These are phyloP conservation scores for Amblyraja radiata DNA, from an alignment of 2,797 vertebrate genomes.

Conservation along the genomic window DNA sequence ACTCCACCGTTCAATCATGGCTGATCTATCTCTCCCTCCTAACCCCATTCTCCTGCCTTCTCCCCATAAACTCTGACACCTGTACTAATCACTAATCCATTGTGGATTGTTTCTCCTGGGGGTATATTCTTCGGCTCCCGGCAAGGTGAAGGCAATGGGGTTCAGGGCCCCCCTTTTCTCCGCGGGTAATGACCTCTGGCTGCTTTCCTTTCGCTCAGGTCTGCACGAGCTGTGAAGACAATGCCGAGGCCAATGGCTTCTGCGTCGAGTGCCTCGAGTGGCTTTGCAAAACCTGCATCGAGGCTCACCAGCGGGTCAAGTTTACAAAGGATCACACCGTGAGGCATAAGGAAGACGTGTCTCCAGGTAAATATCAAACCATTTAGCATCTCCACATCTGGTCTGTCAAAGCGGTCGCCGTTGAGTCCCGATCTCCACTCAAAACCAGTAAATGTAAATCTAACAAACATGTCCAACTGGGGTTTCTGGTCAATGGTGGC, in stretches of 20 bases:
- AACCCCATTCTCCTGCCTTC: too few relatives aligned
- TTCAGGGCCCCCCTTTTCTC: conserved; percentile 9
- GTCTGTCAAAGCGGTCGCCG: not conserved
- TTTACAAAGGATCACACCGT: conserved; percentile 97
- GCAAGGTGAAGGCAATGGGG: too few relatives aligned
- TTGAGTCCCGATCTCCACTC: not conserved
- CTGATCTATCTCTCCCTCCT: too few relatives aligned
- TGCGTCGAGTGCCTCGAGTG: conserved; percentile 96
- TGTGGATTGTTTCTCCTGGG: not conserved
- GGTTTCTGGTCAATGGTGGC: too few relatives aligned
- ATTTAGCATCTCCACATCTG: not conserved
- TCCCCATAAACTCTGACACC: too few relatives aligned
- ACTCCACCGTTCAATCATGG: too few relatives aligned
- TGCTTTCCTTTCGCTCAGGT: conserved; percentile 56
- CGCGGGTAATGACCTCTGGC: not conserved
- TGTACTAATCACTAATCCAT: not conserved
- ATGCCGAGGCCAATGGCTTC: conserved; percentile 91
- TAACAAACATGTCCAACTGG: too few relatives aligned
- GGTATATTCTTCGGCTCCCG: not conserved
- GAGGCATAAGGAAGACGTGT: conserved; percentile 91
- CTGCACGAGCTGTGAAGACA: conserved; percentile 96
- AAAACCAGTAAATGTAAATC: not conserved
- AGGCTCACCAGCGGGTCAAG: conserved; percentile 94
- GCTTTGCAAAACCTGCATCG: conserved; percentile 89
- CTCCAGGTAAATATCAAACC: conserved; percentile 71